A percentile compares a stretch with the other conserved stretches of the same genome.
phyloP scores from a whole-genome alignment of 2,888 invertebrate genomes.

The Patella caerulea region DNA sequence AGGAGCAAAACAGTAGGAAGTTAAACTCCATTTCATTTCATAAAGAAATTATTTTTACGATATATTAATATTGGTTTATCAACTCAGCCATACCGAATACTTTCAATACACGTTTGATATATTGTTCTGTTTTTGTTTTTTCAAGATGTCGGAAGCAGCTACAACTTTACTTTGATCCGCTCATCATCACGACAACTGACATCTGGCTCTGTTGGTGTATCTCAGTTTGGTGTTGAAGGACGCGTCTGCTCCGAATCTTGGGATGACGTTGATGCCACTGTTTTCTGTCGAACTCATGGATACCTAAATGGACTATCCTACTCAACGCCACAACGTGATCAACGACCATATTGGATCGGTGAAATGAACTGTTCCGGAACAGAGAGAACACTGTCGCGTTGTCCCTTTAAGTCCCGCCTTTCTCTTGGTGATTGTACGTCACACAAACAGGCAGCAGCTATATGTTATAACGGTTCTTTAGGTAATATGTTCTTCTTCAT shows the following conservation, averaged over 20 bases:
- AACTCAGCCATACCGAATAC: too few species aligned
- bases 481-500: not conserved
- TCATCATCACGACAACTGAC: not conserved
- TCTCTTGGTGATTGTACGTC: not conserved
- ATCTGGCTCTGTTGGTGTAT: slow-evolving; percentile 40
- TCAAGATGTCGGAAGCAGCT: not conserved
- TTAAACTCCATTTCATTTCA: too few species aligned
- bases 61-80: too few species aligned
- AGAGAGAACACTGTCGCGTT: not conserved
- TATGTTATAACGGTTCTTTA: not conserved
- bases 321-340: slow-evolving; percentile 13
- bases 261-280: slow-evolving; percentile 53
- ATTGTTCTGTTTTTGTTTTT: not conserved
- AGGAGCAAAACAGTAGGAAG: too few species aligned
- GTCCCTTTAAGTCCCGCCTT: not conserved
- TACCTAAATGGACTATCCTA: slow-evolving; percentile 49
- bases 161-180: not conserved
- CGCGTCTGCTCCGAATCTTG: slow-evolving; percentile 71
- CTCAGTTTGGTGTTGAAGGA: slow-evolving; percentile 60
- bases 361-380: not conserved
- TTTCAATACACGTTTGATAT: too few species aligned
- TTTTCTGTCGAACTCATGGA: slow-evolving; percentile 50
- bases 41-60: too few species aligned
- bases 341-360: not conserved
- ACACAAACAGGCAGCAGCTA: not conserved